Conservation (phyloP, 2,113 vertebrate genomes). For the Eonycteris spelaea region DNA sequence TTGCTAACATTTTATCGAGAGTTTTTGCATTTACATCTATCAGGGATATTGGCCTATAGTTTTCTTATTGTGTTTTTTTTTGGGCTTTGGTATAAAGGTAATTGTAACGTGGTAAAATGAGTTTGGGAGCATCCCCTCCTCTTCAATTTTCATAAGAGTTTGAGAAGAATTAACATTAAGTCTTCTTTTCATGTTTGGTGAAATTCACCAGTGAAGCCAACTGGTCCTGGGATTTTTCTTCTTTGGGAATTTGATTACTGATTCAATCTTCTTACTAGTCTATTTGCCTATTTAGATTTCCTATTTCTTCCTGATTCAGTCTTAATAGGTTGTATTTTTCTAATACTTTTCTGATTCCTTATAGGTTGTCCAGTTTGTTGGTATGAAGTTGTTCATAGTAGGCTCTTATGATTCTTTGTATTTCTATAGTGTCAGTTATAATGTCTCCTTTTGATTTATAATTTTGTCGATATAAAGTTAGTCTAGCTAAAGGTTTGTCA, state of each 20-base stretch:
- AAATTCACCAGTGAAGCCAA: background rate
- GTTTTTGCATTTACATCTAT: background rate
- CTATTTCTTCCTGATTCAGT: background rate
- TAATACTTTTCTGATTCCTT: background rate
- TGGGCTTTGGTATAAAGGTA: background rate
- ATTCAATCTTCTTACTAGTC: background rate
- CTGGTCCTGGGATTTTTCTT: background rate
- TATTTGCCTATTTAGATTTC: background rate
- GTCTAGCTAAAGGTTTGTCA: background rate
- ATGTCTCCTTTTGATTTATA: background rate
- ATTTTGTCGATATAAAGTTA: background rate
- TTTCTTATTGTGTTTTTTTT: background rate
- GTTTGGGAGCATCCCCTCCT: background rate
- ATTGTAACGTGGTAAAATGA: background rate
- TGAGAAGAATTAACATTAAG: background rate
- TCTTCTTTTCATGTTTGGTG: background rate
- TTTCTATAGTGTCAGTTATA: background rate
- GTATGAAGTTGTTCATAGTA: background rate
- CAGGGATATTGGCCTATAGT: background rate
- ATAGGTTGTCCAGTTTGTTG: background rate
- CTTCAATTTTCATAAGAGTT: background rate
- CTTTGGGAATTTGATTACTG: background rate
- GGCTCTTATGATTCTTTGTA: background rate
- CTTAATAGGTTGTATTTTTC: background rate
- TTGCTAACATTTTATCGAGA: background rate